Conservation (phyloP, 2,113 vertebrate species). For the Oxyruncus cristatus region DNA sequence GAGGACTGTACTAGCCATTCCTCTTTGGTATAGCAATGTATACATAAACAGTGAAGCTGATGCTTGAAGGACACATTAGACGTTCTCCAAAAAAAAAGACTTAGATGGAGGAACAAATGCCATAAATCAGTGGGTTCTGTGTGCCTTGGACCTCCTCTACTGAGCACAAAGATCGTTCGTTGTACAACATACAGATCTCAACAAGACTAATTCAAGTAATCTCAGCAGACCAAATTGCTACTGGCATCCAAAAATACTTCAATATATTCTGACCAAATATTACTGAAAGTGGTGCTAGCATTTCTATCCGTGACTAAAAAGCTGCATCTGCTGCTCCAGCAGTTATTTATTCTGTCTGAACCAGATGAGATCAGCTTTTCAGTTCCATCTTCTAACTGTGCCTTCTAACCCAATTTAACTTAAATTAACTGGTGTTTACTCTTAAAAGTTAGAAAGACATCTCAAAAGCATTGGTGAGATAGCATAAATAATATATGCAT, state of each 20-base stretch:
- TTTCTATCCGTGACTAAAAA: background rate
- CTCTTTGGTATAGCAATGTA: background rate
- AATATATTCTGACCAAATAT: background rate
- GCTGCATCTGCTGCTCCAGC: background rate
- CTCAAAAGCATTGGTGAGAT: background rate
- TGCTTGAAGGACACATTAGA: background rate
- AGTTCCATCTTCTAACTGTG: background rate
- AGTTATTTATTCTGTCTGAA: background rate
- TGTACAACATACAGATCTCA: background rate
- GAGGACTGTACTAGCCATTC: background rate
- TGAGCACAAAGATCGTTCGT: background rate
- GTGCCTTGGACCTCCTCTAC: background rate
- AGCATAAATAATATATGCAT: constrained; percentile 29
- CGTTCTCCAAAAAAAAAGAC: background rate
- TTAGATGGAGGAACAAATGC: background rate
- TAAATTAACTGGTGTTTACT: constrained; percentile 4
- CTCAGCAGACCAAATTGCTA: background rate
- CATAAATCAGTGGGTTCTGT: background rate
- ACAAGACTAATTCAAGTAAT: background rate
- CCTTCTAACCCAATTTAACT: background rate
- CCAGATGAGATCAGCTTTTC: background rate
- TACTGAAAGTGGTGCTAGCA: background rate
- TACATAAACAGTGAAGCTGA: background rate
- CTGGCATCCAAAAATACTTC: background rate
- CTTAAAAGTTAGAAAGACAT: background rate